phyloP scores from a whole-genome alignment of 1,140 invertebrate genomes.

The Pomacea maculata region DNA sequence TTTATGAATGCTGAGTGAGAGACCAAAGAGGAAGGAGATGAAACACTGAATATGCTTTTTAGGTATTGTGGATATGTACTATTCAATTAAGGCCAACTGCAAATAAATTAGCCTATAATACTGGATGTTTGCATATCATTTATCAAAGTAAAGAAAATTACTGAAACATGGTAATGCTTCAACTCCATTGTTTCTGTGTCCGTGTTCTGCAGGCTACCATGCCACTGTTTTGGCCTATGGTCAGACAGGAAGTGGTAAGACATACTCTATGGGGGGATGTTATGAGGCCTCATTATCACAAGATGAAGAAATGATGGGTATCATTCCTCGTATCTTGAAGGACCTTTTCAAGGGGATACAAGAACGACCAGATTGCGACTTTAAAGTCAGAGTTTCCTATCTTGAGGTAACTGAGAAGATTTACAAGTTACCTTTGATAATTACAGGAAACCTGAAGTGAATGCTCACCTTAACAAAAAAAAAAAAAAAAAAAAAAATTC shows the following conservation, averaged over 20 bases:
- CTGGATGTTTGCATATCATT: too few species aligned
- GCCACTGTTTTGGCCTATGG: slow-evolving; percentile 79
- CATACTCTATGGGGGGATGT: slow-evolving; percentile 88
- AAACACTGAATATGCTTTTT: too few species aligned
- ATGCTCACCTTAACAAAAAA: not conserved
- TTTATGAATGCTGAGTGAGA: not conserved
- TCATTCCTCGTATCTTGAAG: slow-evolving; percentile 84
- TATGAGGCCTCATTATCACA: slow-evolving; percentile 47
- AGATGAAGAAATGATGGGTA: slow-evolving; percentile 74
- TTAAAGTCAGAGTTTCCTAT: slow-evolving; percentile 77
- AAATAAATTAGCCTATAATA: too few species aligned
- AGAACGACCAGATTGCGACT: slow-evolving; percentile 73
- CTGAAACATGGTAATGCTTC: not conserved
- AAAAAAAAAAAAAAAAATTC: not conserved
- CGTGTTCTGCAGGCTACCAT: slow-evolving; percentile 57
- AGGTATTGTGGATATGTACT: too few species aligned
- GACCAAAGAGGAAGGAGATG: too few species aligned
- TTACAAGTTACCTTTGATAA: too few species aligned
- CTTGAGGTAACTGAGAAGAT: slow-evolving; percentile 59
- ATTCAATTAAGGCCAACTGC: too few species aligned
- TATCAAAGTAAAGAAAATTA: too few species aligned
- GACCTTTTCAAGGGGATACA: slow-evolving; percentile 85
- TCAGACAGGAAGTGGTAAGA: slow-evolving; percentile 94
- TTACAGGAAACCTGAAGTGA: too few species aligned
- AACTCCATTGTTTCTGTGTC: not conserved